Evolutionary conservation across 2,113 vertebrate species (phyloP).

Genomic region (Azemiops feae): DNA sequence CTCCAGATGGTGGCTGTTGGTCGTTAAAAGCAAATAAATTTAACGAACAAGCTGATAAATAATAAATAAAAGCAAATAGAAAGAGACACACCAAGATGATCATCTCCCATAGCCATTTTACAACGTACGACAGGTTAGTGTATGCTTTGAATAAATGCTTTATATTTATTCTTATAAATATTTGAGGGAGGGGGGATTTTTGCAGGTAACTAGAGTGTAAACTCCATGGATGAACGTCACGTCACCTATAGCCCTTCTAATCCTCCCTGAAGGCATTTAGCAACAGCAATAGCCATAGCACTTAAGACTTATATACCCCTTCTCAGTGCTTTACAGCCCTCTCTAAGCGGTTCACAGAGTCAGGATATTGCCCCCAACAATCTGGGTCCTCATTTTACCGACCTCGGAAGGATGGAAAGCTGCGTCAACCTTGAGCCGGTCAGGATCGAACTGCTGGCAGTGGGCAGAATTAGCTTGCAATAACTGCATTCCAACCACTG

Average conservation of each 20-base stretch:
- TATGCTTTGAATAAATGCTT: neutral
- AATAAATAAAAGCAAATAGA: slow-evolving; percentile 29
- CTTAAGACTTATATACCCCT: too few species aligned
- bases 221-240: neutral
- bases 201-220: neutral
- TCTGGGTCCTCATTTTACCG: neutral
- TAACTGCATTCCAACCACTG: too few species aligned
- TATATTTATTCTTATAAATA: neutral
- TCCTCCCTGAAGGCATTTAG: neutral
- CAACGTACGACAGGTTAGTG: neutral
- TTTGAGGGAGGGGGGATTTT: neutral
- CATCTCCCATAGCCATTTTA: slow-evolving; percentile 20
- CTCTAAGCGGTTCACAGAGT: neutral
- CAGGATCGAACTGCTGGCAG: too few species aligned
- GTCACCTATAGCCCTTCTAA: neutral
- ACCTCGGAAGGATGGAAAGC: neutral
- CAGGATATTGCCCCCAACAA: neutral
- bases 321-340: neutral
- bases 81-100: slow-evolving; percentile 21
- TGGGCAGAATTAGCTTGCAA: too few species aligned
- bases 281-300: too few species aligned
- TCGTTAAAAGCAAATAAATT: slow-evolving; percentile 13
- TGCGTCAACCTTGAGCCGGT: neutral
- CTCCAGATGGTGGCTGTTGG: slow-evolving; percentile 74
- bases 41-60: neutral